Conservation (phyloP, 2,113 vertebrate species). For the Ceyx cyanopectus region DNA sequence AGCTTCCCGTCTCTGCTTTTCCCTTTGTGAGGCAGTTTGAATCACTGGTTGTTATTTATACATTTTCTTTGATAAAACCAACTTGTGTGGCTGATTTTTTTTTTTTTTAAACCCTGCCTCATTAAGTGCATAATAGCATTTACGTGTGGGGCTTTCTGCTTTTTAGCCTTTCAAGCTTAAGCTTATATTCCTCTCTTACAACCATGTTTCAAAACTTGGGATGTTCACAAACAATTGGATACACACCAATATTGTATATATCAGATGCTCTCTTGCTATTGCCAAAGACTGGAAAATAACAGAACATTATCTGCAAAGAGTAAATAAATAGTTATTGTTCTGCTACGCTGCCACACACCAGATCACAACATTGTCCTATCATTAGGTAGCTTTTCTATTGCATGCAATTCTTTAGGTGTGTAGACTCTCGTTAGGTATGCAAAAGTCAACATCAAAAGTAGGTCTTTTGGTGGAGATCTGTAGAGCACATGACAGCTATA, state of each 20-base stretch:
- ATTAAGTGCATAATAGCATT: slow-evolving; percentile 73
- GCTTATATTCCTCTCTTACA: slow-evolving; percentile 70
- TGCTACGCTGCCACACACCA: background rate
- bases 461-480: background rate
- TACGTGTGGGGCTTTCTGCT: slow-evolving; percentile 69
- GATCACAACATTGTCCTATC: background rate
- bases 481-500: background rate
- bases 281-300: slow-evolving; percentile 43
- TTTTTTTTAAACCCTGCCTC: slow-evolving; percentile 60
- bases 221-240: slow-evolving; percentile 73
- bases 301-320: slow-evolving; percentile 21
- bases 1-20: slow-evolving; percentile 73
- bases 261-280: slow-evolving; percentile 54
- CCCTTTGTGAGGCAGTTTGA: slow-evolving; percentile 75
- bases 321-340: slow-evolving; percentile 19
- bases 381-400: slow-evolving; percentile 2
- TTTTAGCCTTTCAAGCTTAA: slow-evolving; percentile 67
- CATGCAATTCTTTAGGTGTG: background rate
- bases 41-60: slow-evolving; percentile 76
- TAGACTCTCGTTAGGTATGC: background rate
- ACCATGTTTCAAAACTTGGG: slow-evolving; percentile 70
- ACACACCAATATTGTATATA: slow-evolving; percentile 64
- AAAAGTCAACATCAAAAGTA: background rate
- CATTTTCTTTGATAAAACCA: slow-evolving; percentile 78
- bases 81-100: slow-evolving; percentile 74